These are phyloP conservation scores for Clytia hemisphaerica DNA, from an alignment of 30 jellyfish, hydroid and myxozoan genomes.

Conservation along the genomic window DNA sequence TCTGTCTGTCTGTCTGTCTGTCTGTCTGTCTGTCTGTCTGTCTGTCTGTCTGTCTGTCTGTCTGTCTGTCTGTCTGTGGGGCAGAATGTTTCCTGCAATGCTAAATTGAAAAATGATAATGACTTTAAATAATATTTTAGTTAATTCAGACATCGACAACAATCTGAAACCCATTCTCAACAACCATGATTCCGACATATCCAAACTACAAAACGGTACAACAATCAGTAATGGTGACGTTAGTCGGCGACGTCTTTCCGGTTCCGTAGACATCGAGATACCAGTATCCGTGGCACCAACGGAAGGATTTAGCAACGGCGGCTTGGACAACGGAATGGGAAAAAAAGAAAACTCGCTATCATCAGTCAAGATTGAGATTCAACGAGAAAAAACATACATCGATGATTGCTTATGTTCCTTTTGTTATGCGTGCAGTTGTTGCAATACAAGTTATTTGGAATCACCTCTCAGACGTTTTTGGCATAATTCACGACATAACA, in stretches of 20 bases:
- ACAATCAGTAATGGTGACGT: constrained; percentile 56
- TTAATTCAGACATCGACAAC: constrained; percentile 35
- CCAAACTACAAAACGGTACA: constrained; percentile 22
- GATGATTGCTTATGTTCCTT: constrained; percentile 88
- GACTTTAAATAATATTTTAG: too few species aligned
- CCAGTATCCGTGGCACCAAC: constrained; percentile 18
- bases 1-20: too few species aligned
- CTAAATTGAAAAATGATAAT: too few species aligned
- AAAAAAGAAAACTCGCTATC: constrained; percentile 45
- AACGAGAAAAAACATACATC: constrained; percentile 81
- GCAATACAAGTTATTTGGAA: constrained; percentile 90
- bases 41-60: too few species aligned
- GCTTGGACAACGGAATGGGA: neutral
- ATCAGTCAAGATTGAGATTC: constrained; percentile 91
- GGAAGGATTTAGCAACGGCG: constrained; percentile 1
- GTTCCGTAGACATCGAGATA: constrained; percentile 80
- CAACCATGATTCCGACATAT: constrained; percentile 43
- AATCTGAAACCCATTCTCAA: constrained; percentile 44
- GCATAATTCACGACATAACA: constrained; percentile 81
- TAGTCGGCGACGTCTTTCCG: constrained; percentile 57
- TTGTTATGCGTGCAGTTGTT: constrained; percentile 83
- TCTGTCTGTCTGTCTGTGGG: too few species aligned
- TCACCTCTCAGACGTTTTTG: constrained; percentile 91
- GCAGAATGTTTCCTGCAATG: too few species aligned
- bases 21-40: too few species aligned